phyloP scores from a whole-genome alignment of 2,113 vertebrate genomes.

The Climacteris rufus region DNA sequence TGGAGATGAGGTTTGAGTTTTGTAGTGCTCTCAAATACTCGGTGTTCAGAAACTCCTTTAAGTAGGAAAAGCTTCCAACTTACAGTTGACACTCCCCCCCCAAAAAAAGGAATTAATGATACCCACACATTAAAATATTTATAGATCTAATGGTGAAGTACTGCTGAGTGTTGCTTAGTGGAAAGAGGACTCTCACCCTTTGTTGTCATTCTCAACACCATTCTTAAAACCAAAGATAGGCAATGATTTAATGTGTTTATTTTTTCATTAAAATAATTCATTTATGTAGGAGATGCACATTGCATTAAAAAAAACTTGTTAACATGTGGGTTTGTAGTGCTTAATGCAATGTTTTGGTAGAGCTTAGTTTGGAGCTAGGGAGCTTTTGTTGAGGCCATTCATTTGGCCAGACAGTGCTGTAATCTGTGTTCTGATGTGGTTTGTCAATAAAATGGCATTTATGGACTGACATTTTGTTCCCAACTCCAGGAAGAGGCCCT shows the following conservation, averaged over 20 bases:
- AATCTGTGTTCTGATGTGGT: not conserved
- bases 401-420: not conserved
- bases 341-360: not conserved
- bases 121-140: not conserved
- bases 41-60: not conserved
- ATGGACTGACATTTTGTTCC: not conserved
- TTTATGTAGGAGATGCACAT: not conserved
- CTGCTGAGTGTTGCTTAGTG: not conserved
- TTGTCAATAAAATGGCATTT: not conserved
- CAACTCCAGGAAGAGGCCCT: constrained; percentile 77
- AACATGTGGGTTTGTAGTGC: not conserved
- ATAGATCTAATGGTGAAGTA: not conserved
- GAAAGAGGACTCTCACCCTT: not conserved
- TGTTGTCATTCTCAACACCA: not conserved
- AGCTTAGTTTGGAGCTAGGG: not conserved
- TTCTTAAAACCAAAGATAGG: not conserved
- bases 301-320: not conserved
- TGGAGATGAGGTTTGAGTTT: not conserved
- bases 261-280: not conserved
- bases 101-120: not conserved
- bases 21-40: not conserved
- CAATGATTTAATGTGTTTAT: not conserved
- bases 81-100: not conserved
- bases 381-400: not conserved
- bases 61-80: not conserved